These are phyloP conservation scores for Chrysopilus asiliformis DNA, from an alignment of 2,888 invertebrate species.

Conservation along the genomic window DNA sequence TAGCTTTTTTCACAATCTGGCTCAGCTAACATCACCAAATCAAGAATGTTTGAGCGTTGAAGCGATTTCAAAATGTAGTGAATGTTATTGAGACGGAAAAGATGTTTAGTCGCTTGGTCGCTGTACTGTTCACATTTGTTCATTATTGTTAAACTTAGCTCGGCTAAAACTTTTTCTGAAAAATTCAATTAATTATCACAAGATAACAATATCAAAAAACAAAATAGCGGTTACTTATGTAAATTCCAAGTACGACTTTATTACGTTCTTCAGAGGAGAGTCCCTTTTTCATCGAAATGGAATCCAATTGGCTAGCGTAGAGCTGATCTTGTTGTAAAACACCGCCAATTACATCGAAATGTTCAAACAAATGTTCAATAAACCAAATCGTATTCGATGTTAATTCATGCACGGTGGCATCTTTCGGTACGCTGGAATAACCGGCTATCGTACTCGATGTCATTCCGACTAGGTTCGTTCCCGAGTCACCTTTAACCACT, in stretches of 20 bases:
- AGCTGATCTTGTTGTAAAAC: constrained; percentile 48
- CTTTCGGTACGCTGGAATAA: constrained; percentile 51
- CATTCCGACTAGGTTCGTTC: constrained; percentile 52
- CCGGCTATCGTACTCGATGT: constrained; percentile 25
- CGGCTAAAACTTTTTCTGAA: constrained; percentile 76
- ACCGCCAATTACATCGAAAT: constrained; percentile 55
- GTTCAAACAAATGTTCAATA: constrained; percentile 71
- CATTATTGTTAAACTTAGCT: constrained; percentile 75
- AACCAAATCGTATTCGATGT: constrained; percentile 90
- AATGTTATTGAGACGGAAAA: constrained; percentile 89
- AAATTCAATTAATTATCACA: constrained; percentile 13
- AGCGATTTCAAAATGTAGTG: constrained; percentile 89
- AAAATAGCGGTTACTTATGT: constrained; percentile 70
- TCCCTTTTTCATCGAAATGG: constrained; percentile 37
- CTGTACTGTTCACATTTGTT: constrained; percentile 87
- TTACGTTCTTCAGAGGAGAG: constrained; percentile 41
- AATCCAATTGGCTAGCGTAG: constrained; percentile 41
- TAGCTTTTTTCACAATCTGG: constrained; percentile 78
- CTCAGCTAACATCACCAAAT: constrained; percentile 67
- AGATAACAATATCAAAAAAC: too few relatives aligned
- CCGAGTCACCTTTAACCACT: constrained; percentile 62
- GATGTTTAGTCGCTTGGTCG: constrained; percentile 70
- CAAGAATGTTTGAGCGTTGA: constrained; percentile 69
- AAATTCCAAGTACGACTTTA: constrained; percentile 58
- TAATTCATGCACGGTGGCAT: constrained; percentile 95